Evolutionary conservation across 2,113 vertebrate species (phyloP), one percentile per base, ranked within the genome.

Genomic region (Thoracochromis brauschi): DNA sequence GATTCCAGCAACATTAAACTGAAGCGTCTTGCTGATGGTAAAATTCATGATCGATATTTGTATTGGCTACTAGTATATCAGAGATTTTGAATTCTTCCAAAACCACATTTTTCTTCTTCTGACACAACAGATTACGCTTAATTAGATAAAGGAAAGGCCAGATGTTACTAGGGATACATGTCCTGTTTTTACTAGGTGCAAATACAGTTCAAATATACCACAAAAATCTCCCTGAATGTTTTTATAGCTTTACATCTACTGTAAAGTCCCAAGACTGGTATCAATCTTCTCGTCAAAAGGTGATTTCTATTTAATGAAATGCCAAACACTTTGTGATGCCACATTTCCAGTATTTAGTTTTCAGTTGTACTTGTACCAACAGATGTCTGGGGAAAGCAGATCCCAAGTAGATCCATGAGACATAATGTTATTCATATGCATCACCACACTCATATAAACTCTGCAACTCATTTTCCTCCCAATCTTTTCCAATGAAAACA

Each of bases 401-500:
- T 86, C 54, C 84, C 24, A 58, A 26, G 38, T 85, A 55, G 8
- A 65, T 17, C 47, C 12, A 42, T 29, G 35, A 19, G 45, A 78
- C 47, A 54, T 8, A 7, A 55, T 75, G 54, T 85, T 35, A 54
- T 58, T 84, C 81, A 65, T 40, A 5, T 55, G 19, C 54, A 57
- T 17, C 33, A 38, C 31, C 24, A 14, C 24, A 49, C 68, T 13
- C 68, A 85, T 82, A 38, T 75, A 80, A 49, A 85, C 7, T 85
- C 79, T 60, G 16, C 78, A 71, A 85, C 53, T 58, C 85, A 58
- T 73, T 63, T 57, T 55, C 7, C 9, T 86, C 55, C 19, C 40
- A 84, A 31, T 88, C 58, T 81, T 45, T 84, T 92, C 91, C 91
- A 94, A 86, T 86, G 88, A 93, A 60, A 95, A 95, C 88, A 89